Conservation (phyloP, 2,888 invertebrate species). For the Microctonus brassicae region DNA sequence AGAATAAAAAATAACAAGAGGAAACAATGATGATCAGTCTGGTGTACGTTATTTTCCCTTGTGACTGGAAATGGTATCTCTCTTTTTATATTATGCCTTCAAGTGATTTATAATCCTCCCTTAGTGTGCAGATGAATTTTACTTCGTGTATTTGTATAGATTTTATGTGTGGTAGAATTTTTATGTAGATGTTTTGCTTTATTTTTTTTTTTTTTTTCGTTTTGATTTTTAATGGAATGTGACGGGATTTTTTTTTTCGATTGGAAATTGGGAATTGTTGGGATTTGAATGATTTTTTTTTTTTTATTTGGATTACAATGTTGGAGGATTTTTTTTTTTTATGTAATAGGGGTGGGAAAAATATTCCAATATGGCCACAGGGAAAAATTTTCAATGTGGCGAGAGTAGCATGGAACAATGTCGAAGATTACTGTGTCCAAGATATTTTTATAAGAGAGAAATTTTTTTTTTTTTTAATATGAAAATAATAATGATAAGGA, state of each 20-base stretch:
- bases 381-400: slow-evolving; percentile 38
- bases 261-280: neutral
- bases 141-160: neutral
- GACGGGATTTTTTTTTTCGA: neutral
- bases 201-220: too few relatives aligned
- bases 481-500: neutral
- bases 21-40: slow-evolving; percentile 14
- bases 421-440: slow-evolving; percentile 42
- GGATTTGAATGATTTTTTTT: neutral
- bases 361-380: slow-evolving; percentile 62
- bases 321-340: too few relatives aligned
- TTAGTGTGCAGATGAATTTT: neutral
- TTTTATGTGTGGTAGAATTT: neutral
- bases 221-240: neutral
- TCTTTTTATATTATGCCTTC: neutral
- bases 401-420: slow-evolving; percentile 39
- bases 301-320: neutral
- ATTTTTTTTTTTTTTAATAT: slow-evolving; percentile 33
- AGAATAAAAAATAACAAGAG: neutral
- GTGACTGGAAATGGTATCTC: neutral
- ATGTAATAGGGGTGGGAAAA: neutral
- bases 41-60: slow-evolving; percentile 6
- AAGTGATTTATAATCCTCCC: neutral
- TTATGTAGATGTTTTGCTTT: too few relatives aligned
- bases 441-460: neutral